These are phyloP conservation scores for Ericerus pela DNA, from an alignment of 1,140 invertebrate genomes.

Conservation along the genomic window DNA sequence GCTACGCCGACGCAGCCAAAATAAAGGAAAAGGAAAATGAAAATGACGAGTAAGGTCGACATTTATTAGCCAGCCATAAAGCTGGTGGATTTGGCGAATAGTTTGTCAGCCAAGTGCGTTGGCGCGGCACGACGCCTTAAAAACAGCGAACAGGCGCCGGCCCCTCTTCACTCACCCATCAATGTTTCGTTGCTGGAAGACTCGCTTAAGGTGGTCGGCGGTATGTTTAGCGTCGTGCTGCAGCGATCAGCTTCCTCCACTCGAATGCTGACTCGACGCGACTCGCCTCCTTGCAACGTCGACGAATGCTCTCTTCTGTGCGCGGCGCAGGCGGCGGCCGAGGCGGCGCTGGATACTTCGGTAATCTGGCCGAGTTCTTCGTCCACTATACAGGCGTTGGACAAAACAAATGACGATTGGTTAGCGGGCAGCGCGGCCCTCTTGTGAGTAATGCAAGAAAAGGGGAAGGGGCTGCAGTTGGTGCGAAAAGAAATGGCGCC, in stretches of 20 bases:
- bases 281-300: constrained; percentile 13
- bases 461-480: no score
- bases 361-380: neutral
- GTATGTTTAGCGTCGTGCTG: constrained; percentile 38
- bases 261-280: constrained; percentile 32
- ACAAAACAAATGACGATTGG: neutral
- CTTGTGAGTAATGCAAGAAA: no score
- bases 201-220: constrained; percentile 45
- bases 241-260: constrained; percentile 36
- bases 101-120: no score
- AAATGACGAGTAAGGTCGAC: no score
- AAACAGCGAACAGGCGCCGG: no score
- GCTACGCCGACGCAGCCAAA: no score
- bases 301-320: neutral
- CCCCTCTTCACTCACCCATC: constrained; percentile 47
- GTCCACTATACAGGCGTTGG: neutral
- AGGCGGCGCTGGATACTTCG: neutral
- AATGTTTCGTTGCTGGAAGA: constrained; percentile 59
- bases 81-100: no score
- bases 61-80: no score
- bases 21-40: no score
- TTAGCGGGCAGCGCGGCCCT: no score
- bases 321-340: neutral
- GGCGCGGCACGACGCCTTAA: no score
- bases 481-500: no score